Evolutionary conservation across 2,888 invertebrate species (phyloP), one percentile per base, ranked within the genome.

Genomic region (Drymonia ruficornis): DNA sequence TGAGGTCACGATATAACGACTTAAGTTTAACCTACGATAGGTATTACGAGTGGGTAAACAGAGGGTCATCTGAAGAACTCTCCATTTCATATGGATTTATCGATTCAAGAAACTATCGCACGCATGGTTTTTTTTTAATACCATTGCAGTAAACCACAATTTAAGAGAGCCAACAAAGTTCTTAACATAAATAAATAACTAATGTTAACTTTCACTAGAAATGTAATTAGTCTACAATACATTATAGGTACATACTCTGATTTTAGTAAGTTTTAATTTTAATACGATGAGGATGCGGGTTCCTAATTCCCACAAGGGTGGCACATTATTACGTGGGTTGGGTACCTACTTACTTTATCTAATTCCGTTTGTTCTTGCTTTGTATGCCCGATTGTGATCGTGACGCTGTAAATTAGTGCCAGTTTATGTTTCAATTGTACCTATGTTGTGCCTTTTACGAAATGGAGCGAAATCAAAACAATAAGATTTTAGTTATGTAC

Each of bases 401-500:
- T 70, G 54, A 64, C 59, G 51, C 57, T 63, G 52, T 63, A 55
- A 55, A 61, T 59, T 70, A 64, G 59, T 59, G 57, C 53, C 60
- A 59, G 34, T 57, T 70, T 64, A 61, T 68, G 53, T 64, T 61
- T 23, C 38, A 53, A 59, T 62, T 53, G 52, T n/a, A 48, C 12
- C n/a, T 18, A 31, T 23, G n/a, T 34, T 53, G 43, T 51, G 36
- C 48, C 48, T 55, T 59, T 18, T 49, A 60, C 44, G 55, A 61
- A 56, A 55, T 50, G 56, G 51, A 56, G 45, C 53, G 65, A 55
- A 56, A 31, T 9, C 11, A 31, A 31, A 31, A 31, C 7, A 23
- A n/a, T n/a, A 23, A 23, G 23, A 23, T 23, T 23, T 23, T 23
- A 1, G 23, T 23, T 23, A 23, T 23, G 23, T 7, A 23, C 23